A percentile compares a stretch with the other conserved stretches of the same genome.
phyloP scores from a whole-genome alignment of 2,113 vertebrate species.

The Pelmatolapia mariae region DNA sequence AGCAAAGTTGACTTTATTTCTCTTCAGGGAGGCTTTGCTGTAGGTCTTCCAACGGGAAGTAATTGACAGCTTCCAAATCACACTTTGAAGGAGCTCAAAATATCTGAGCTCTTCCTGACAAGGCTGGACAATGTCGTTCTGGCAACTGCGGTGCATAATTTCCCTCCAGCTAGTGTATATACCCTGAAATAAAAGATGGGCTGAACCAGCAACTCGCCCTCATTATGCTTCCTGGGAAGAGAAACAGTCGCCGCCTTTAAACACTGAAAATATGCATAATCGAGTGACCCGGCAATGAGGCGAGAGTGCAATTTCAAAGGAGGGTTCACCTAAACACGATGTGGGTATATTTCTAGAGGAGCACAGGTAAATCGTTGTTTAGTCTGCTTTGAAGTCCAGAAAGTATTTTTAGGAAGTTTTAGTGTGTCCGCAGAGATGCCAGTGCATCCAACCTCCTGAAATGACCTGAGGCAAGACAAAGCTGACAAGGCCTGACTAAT shows the following conservation, averaged over 20 bases:
- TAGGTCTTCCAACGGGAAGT: slow-evolving; percentile 48
- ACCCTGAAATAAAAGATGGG: slow-evolving; percentile 49
- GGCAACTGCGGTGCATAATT: slow-evolving; percentile 54
- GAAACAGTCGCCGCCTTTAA: background rate
- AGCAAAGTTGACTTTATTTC: background rate
- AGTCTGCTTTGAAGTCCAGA: slow-evolving; percentile 20
- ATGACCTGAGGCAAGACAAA: background rate
- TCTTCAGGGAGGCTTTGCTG: slow-evolving; percentile 21
- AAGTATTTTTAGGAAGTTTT: slow-evolving; percentile 4
- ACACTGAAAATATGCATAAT: slow-evolving; percentile 11
- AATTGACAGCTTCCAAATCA: slow-evolving; percentile 38
- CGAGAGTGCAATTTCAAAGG: background rate
- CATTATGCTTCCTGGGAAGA: background rate
- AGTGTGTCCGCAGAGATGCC: background rate
- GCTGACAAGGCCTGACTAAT: background rate
- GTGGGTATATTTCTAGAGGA: background rate
- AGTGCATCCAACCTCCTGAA: background rate
- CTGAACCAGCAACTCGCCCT: slow-evolving; percentile 17
- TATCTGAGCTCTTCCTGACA: slow-evolving; percentile 44
- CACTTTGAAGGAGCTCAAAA: slow-evolving; percentile 41
- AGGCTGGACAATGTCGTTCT: slow-evolving; percentile 37
- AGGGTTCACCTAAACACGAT: slow-evolving; percentile 6
- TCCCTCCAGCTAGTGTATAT: slow-evolving; percentile 17
- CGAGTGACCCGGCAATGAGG: background rate
- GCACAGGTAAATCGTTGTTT: slow-evolving; percentile 13